These are phyloP conservation scores for Creontiades dilutus DNA, from an alignment of 2,888 invertebrate species.

Conservation along the genomic window DNA sequence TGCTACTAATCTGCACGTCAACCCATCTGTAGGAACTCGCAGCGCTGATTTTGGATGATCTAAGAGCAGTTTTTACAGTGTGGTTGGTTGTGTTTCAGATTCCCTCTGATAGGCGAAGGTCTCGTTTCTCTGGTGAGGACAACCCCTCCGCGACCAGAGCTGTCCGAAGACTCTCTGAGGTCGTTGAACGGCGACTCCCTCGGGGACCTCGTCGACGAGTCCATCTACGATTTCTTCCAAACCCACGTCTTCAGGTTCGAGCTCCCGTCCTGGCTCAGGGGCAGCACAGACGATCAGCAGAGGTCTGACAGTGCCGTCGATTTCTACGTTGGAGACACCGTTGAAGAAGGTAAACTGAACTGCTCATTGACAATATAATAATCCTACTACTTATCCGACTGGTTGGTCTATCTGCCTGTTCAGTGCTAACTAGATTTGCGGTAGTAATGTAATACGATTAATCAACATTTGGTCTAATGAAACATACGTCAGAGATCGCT, in stretches of 20 bases:
- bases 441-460: no score
- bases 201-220: constrained; percentile 78
- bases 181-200: constrained; percentile 76
- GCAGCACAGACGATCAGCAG: constrained; percentile 51
- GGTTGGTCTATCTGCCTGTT: no score
- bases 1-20: no score
- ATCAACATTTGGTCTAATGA: no score
- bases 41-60: no score
- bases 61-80: no score
- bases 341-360: constrained; percentile 71
- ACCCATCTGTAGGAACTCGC: no score
- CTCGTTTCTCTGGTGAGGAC: constrained; percentile 76
- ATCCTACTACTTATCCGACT: no score
- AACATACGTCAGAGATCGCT: no score
- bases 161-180: constrained; percentile 75
- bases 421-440: no score
- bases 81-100: constrained; percentile 34
- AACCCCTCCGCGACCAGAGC: constrained; percentile 71
- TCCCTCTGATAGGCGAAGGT: constrained; percentile 75
- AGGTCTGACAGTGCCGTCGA: constrained; percentile 73
- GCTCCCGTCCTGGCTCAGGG: constrained; percentile 76
- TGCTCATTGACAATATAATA: no score
- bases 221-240: constrained; percentile 82
- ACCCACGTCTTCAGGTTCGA: constrained; percentile 80
- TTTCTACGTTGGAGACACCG: constrained; percentile 73